A percentile compares a stretch with the other conserved stretches of the same genome.
These are phyloP conservation scores for Enteromius fasciolatus DNA, from an alignment of 2,797 vertebrate genomes.

Conservation along the genomic window DNA sequence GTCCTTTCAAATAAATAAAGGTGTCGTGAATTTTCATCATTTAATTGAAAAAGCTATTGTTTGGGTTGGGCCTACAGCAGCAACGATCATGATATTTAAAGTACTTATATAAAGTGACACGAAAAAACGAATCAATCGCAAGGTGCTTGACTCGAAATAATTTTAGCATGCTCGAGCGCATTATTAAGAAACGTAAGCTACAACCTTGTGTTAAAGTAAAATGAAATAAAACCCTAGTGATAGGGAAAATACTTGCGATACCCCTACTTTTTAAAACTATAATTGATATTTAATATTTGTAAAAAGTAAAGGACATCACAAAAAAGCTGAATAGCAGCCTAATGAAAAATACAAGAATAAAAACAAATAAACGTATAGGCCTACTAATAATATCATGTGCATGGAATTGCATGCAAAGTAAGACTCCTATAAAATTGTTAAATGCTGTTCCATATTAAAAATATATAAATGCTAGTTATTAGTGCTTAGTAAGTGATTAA, in stretches of 20 bases:
- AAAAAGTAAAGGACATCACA: not conserved
- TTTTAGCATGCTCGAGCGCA: not conserved
- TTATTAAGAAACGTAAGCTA: not conserved
- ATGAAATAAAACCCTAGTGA: not conserved
- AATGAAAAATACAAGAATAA: not conserved
- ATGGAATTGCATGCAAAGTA: not conserved
- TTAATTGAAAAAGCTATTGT: not conserved
- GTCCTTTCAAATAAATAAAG: not conserved
- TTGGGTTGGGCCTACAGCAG: not conserved
- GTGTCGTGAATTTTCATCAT: not conserved
- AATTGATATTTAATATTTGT: not conserved
- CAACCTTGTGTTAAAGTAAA: not conserved
- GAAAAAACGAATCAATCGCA: not conserved
- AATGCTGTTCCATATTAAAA: not conserved
- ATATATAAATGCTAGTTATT: not conserved
- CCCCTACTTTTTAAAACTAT: not conserved
- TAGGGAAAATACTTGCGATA: not conserved
- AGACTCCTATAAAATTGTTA: not conserved
- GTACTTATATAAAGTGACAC: not conserved
- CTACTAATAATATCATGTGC: not conserved
- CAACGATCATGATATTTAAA: constrained; percentile 6
- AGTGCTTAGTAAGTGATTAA: not conserved
- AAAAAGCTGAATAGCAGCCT: not conserved
- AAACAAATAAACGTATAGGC: not conserved
- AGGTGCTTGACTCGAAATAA: not conserved